Evolutionary conservation across 2,888 invertebrate species (phyloP).

Genomic region (Heliconius ethilla): DNA sequence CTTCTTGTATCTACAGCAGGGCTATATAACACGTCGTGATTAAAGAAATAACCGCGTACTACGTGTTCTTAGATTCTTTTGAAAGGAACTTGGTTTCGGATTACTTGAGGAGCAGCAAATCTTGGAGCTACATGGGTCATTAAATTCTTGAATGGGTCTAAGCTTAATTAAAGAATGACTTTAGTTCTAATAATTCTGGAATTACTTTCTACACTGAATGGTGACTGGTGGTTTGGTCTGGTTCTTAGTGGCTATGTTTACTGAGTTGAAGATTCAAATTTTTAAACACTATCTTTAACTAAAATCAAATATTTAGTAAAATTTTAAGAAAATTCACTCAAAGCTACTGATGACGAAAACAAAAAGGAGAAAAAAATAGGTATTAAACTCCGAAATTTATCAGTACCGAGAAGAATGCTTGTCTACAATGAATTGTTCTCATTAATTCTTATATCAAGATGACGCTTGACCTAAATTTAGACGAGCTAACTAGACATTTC

Average conservation of each 20-base stretch:
- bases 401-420: constrained; percentile 17
- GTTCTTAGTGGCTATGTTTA: no score
- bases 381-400: constrained; percentile 9
- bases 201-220: not conserved
- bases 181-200: not conserved
- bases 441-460: constrained; percentile 31
- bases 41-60: constrained; percentile 37
- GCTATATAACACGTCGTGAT: constrained; percentile 23
- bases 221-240: no score
- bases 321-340: no score
- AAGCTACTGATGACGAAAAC: not conserved
- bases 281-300: no score
- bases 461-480: constrained; percentile 27
- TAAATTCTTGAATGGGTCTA: constrained; percentile 47
- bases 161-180: constrained; percentile 34
- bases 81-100: constrained; percentile 38
- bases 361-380: not conserved
- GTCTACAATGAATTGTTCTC: constrained; percentile 29
- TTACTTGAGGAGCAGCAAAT: constrained; percentile 47
- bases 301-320: no score
- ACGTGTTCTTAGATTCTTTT: constrained; percentile 25
- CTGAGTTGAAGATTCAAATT: no score
- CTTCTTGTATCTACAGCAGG: constrained; percentile 18
- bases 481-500: constrained; percentile 26
- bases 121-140: constrained; percentile 54